Base-by-base conservation (phyloP, 1,140 invertebrate genomes). In the Archegozetes longisetosus region DNA sequence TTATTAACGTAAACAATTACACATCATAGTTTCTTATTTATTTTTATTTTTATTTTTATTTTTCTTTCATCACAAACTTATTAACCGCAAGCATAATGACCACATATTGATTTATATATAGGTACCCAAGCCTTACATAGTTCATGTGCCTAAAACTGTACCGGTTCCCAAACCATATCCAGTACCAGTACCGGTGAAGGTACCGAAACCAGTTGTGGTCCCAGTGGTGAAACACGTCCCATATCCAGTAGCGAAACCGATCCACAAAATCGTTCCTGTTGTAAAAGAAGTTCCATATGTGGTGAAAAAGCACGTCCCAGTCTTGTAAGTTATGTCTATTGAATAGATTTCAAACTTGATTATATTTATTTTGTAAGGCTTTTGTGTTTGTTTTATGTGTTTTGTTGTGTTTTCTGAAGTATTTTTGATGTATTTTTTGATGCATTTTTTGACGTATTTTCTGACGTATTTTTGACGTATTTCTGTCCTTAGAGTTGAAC, bases 201-300 rank as follows among this genome's bases (percentile, higher is more conserved):
- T 63, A 20, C 62, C 62, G 9, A 66, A 66, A 27, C 64, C 64
- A 47, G 48, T 59, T 6, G 50, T 65, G 20, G 61, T 65, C 24
- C 64, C 64, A 32, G 61, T 66, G 4, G 48, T 58, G 22, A 66
- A 66, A 32, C 40, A 57, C 17, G 64, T 66, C 1, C 64, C 64
- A 63, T 50, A 64, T 60, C 53, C 65, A 53, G 47, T 66, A 57
- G 61, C 58, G 62, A 28, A 66, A 64, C 27, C 65, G 61, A 49
- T 71, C 61, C 65, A 68, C 64, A 56, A 70, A 67, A 60, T 70
- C 65, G 58, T 66, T 67, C 53, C 68, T 66, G 58, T 70, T 56
- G 53, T 62, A 65, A 70, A 63, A 61, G 69, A 69, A 27, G 53
- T 57, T 27, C 54, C 55, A 48, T 52, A 66, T 46, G 47, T 55